Evolutionary conservation across 2,113 vertebrate species (phyloP).

Genomic region (Brachypteracias leptosomus): DNA sequence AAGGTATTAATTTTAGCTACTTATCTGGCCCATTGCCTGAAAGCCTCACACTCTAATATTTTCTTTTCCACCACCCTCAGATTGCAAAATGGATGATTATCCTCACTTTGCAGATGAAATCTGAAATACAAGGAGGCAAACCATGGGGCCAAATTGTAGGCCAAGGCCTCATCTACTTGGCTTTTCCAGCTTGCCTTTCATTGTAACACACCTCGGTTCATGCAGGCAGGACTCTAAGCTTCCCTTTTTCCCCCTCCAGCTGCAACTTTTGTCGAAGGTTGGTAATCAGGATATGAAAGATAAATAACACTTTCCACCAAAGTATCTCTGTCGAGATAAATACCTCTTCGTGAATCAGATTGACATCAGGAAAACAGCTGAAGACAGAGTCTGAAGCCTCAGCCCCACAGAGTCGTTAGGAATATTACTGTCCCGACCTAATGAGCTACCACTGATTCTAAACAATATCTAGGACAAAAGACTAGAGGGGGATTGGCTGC

Average conservation of each 20-base stretch:
- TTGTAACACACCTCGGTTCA: neutral
- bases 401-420: constrained; percentile 31
- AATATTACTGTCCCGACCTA: constrained; percentile 68
- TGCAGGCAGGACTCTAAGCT: neutral
- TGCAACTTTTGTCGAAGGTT: constrained; percentile 2
- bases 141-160: neutral
- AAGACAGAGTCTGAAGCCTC: constrained; percentile 38
- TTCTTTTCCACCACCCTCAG: neutral
- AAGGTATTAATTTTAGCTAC: constrained; percentile 16
- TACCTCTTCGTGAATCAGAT: neutral
- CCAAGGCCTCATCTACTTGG: neutral
- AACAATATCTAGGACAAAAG: constrained; percentile 64
- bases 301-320: neutral
- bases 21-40: neutral
- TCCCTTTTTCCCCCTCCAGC: neutral
- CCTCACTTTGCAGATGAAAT: neutral
- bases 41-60: neutral
- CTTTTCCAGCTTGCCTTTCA: constrained; percentile 1
- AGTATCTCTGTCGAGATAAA: neutral
- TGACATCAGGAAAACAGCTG: constrained; percentile 41
- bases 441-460: constrained; percentile 68
- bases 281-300: constrained; percentile 1
- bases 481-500: constrained; percentile 57
- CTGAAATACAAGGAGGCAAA: neutral
- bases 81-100: neutral